Base-by-base conservation (phyloP, 2,113 vertebrate genomes). In the Marcusenius ussheri region DNA sequence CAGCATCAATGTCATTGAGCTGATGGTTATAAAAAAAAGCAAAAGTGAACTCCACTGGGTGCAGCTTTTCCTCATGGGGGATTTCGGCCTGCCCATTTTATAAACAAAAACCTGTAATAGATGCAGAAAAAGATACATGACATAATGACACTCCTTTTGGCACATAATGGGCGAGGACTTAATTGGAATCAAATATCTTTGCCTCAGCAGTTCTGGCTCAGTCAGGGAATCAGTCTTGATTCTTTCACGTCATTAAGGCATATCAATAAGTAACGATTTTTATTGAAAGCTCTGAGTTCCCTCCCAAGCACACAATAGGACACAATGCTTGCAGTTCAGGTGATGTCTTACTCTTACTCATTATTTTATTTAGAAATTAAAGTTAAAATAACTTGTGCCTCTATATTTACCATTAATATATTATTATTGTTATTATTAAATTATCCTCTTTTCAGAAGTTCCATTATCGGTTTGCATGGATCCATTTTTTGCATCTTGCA, bases 211-310 rank as follows among this genome's bases (percentile, higher is more conserved):
- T 95, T 96, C 93, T 92, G 91, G 91, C 90, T 94, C 91, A 92
- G 86, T 89, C 92, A 53, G 85, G 85, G 85, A 53, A 87, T 87
- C 85, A 94, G 91, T 91, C 92, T 93, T 91, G 95, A 96, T 95
- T 90, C 91, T 95, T 92, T 94, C 91, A 94, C 91, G 93, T 94
- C 94, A 95, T 96, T 96, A 97, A 96, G 92, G 94, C 91, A 92
- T 95, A 95, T 95, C 93, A 96, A 95, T 96, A 96, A 96, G 91
- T 95, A 96, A 96, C 93, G 94, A 95, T 95, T 96, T 91, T 91
- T 74, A 46, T 93, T 83, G 89, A 89, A 94, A 92, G 56, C 92
- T 91, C 91, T 92, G 93, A 91, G n/a, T 85, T 94, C 80, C 91
- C 92, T 94, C 89, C 49, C 89, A 93, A 94, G 93, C 92, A 93